Evolutionary conservation across 2,113 vertebrate species (phyloP).

Genomic region (Delphinapterus leucas): DNA sequence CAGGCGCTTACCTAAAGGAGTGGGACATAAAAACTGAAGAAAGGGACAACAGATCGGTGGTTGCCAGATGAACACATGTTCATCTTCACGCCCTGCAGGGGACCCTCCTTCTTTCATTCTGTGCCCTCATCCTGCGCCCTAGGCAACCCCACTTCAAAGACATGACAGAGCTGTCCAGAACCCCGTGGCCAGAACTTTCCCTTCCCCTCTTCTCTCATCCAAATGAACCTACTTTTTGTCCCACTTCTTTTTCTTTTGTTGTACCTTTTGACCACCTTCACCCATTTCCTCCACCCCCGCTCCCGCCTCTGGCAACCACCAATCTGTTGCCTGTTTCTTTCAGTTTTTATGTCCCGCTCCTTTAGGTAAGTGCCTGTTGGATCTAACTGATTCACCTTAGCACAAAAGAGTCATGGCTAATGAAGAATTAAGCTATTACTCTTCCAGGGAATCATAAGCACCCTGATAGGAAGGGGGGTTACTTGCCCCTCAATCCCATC

Average conservation of each 20-base stretch:
- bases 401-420: not conserved
- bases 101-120: not conserved
- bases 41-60: not conserved
- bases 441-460: not conserved
- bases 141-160: not conserved
- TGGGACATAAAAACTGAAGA: not conserved
- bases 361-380: not conserved
- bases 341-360: not conserved
- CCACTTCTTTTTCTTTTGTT: not conserved
- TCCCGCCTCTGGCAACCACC: not conserved
- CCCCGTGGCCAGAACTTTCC: not conserved
- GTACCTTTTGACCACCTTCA: not conserved
- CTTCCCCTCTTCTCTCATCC: not conserved
- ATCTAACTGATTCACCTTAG: not conserved
- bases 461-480: not conserved
- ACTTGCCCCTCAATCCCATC: not conserved
- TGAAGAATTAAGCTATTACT: not conserved
- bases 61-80: not conserved
- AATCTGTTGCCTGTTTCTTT: not conserved
- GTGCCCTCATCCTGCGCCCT: not conserved
- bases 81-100: not conserved
- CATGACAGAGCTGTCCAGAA: not conserved
- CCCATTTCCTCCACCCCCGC: not conserved
- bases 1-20: not conserved
- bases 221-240: not conserved